Evolutionary conservation across 2,113 vertebrate species (phyloP).

Genomic region (Chaetorhynchus papuensis): DNA sequence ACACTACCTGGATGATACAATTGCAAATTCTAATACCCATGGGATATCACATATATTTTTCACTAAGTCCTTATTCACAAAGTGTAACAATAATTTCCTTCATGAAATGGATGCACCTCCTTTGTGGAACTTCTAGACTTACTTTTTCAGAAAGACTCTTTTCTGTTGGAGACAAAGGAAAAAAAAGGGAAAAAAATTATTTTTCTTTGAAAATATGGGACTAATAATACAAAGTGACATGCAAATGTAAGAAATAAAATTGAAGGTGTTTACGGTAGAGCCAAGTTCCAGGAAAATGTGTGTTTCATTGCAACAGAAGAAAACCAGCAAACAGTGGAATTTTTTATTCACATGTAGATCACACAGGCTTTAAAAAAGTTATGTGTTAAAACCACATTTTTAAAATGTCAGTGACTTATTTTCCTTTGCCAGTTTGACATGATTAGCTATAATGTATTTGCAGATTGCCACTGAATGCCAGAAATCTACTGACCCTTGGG

Average conservation of each 20-base stretch:
- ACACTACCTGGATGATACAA: background rate
- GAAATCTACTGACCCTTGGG: constrained; percentile 42
- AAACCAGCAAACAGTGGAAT: background rate
- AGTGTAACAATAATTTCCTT: background rate
- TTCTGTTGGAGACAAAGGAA: background rate
- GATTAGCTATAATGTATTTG: constrained; percentile 8
- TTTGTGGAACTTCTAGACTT: background rate
- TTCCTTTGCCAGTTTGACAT: background rate
- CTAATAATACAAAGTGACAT: background rate
- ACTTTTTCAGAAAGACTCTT: background rate
- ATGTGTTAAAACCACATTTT: background rate
- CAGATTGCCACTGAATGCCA: constrained; percentile 14
- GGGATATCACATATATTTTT: background rate
- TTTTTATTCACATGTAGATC: background rate
- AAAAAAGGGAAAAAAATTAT: rapidly evolving
- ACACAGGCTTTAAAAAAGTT: background rate
- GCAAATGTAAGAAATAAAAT: background rate
- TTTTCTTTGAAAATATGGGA: background rate
- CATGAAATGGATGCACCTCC: rapidly evolving
- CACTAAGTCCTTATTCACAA: background rate
- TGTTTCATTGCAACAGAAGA: background rate
- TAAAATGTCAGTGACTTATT: background rate
- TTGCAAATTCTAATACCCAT: background rate
- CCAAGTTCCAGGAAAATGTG: background rate
- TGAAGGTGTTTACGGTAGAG: background rate